Base-by-base conservation (phyloP, 2,888 invertebrate genomes). In the Aphodius sticticus region DNA sequence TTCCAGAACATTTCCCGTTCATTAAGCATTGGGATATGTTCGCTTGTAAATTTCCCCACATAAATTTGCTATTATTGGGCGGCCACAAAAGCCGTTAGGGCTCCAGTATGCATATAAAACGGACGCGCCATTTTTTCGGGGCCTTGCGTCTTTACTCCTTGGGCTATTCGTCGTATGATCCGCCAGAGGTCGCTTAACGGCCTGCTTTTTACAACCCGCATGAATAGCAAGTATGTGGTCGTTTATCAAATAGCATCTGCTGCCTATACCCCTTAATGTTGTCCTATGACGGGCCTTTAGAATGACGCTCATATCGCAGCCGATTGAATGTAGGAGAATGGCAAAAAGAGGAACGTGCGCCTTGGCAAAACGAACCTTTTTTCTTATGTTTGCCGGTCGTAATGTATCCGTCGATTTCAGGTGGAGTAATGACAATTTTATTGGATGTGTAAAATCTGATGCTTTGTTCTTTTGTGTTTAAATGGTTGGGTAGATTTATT, bases 161-260 rank as follows among this genome's bases (percentile, higher is more conserved):
- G 53, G 53, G 53, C 53, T 7, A 53, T 53, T 53, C 53, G 53
- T 53, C 53, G 9, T 53, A 53, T 12, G 9, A 53, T 53, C 53
- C 53, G 53, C 53, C 53, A 53, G 53, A 53, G 53, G 53, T 53
- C 53, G 53, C 53, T 53, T 53, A 53, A 53, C 53, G 53, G 53
- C 53, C 53, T 53, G 12, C 53, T 53, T 53, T 53, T 53, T 53
- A 53, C 53, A 53, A 53, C 53, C 53, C 53, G 53, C 53, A 82
- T 82, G 82, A 82, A 82, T 82, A 82, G 78, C 81, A 81, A 82
- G 81, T 81, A 81, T 80, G 81, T 80, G 79, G 81, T 80, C 82
- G 81, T 82, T 82, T 80, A 79, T 82, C 81, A 81, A 77, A 77
- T 77, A 79, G 79, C 82, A 82, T 79, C 79, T 82, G 79, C 80